phyloP scores from a whole-genome alignment of 2,797 vertebrate genomes.

The Distichodus sexfasciatus region DNA sequence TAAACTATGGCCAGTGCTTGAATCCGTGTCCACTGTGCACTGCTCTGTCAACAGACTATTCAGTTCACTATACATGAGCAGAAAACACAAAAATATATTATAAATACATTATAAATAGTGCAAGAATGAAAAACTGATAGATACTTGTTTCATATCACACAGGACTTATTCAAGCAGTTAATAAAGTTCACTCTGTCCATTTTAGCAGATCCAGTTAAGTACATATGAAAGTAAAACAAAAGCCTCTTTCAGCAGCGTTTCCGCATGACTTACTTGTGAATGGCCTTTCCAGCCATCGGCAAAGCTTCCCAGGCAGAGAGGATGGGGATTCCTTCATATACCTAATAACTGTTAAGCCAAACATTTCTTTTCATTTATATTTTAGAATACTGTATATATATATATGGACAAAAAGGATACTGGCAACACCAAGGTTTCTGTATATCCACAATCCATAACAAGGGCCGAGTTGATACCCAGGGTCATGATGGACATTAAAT shows the following conservation, averaged over 20 bases:
- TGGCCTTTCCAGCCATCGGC: constrained; percentile 91
- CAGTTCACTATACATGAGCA: constrained; percentile 78
- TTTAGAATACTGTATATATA: background rate
- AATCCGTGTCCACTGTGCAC: constrained; percentile 89
- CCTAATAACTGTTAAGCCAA: constrained; percentile 75
- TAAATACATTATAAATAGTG: background rate
- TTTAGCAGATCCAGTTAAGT: background rate
- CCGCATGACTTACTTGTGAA: constrained; percentile 86
- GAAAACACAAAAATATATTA: background rate
- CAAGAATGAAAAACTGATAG: background rate
- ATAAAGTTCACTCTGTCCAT: background rate
- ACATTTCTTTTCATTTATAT: background rate
- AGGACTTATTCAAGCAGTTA: background rate
- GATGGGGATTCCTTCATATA: constrained; percentile 94
- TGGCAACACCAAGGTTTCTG: constrained; percentile 91
- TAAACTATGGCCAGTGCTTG: constrained; percentile 84
- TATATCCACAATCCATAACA: constrained; percentile 95
- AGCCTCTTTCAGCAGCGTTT: constrained; percentile 12
- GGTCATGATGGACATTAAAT: constrained; percentile 95
- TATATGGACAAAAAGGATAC: constrained; percentile 80
- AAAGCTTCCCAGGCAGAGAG: constrained; percentile 94
- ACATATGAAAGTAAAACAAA: background rate
- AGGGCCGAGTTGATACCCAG: constrained; percentile 96
- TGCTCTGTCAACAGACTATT: constrained; percentile 85
- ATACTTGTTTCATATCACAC: background rate